Evolutionary conservation across 2,888 invertebrate genomes (phyloP).

Genomic region (Cyclophora punctaria): DNA sequence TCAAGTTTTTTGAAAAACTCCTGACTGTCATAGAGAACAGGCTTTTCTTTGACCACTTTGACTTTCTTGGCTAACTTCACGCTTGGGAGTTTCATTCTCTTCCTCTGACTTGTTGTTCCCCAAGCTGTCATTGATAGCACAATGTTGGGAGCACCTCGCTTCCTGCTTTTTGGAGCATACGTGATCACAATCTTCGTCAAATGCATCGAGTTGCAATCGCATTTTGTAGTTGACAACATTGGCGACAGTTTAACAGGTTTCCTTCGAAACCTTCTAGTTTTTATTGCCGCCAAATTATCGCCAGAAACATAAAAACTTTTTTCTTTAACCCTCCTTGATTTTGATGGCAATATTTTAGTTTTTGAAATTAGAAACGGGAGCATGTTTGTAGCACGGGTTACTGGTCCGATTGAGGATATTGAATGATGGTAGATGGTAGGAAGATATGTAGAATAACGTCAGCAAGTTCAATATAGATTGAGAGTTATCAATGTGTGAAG

Average conservation of each 20-base stretch:
- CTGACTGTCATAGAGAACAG: constrained; percentile 40
- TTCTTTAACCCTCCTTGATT: constrained; percentile 37
- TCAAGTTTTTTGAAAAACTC: constrained; percentile 63
- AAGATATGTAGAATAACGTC: background rate
- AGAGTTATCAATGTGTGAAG: constrained; percentile 22
- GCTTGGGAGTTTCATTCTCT: constrained; percentile 50
- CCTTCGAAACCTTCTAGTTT: constrained; percentile 32
- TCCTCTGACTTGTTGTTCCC: constrained; percentile 45
- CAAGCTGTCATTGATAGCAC: constrained; percentile 51
- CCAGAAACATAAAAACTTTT: constrained; percentile 39
- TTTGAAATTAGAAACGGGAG: constrained; percentile 60
- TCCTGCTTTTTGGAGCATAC: constrained; percentile 49
- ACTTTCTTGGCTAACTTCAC: constrained; percentile 38
- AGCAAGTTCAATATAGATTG: constrained; percentile 22
- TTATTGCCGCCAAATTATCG: constrained; percentile 37
- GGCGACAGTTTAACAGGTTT: constrained; percentile 36
- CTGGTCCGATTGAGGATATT: background rate
- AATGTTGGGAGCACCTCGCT: constrained; percentile 50
- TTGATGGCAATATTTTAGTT: constrained; percentile 48
- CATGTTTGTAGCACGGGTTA: constrained; percentile 27
- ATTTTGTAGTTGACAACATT: constrained; percentile 25
- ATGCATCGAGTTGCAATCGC: constrained; percentile 56
- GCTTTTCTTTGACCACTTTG: constrained; percentile 31
- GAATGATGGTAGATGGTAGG: background rate
- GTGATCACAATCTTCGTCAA: constrained; percentile 52